phyloP scores from a whole-genome alignment of 2,113 vertebrate species.

The Mobula birostris region DNA sequence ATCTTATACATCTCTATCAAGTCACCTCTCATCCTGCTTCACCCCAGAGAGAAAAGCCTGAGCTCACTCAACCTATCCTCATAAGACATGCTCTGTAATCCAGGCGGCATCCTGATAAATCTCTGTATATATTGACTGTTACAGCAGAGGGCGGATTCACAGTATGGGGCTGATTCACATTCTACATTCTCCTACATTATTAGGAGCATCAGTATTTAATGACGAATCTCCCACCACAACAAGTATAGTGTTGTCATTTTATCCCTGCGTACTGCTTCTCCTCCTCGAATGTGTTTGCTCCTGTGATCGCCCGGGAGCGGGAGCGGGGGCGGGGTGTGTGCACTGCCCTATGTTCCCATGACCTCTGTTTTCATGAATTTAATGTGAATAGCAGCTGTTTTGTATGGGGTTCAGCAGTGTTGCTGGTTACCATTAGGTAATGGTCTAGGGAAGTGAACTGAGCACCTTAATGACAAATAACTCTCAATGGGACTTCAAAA shows the following conservation, averaged over 20 bases:
- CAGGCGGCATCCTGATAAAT: no score
- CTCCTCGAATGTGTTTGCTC: neutral
- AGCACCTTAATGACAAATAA: no score
- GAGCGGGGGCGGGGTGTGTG: neutral
- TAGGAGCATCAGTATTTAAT: neutral
- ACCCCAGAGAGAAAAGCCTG: no score
- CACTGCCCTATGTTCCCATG: neutral
- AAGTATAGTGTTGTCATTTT: neutral
- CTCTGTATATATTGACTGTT: neutral
- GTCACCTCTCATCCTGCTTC: no score
- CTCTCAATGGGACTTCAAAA: no score
- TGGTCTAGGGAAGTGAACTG: no score
- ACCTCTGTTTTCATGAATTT: neutral
- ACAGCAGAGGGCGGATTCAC: neutral
- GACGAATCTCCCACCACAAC: neutral
- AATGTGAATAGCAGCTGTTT: neutral
- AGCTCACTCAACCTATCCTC: no score
- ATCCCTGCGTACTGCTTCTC: neutral
- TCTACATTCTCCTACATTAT: neutral
- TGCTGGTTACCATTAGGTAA: no score
- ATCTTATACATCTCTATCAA: no score
- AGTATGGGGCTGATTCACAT: neutral
- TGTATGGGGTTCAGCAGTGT: no score
- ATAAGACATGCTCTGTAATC: no score
- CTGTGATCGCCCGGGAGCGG: neutral